A percentile compares a stretch with the other conserved stretches of the same genome.
Conservation (phyloP, 2,888 invertebrate species). For the Pegoplata infirma region DNA sequence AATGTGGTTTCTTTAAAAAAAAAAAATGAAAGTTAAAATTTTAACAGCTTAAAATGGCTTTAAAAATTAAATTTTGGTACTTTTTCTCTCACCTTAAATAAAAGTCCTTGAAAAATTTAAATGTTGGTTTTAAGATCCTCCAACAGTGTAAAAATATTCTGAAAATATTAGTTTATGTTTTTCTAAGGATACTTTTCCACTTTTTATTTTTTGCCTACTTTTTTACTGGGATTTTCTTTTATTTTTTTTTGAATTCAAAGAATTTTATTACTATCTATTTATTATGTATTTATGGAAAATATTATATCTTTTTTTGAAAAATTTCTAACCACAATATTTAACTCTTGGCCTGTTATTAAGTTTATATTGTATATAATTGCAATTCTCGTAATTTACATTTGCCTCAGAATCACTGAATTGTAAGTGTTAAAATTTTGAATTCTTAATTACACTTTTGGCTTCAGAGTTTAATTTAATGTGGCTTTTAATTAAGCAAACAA, state of each 20-base stretch:
- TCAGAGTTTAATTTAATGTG: slow-evolving; percentile 14
- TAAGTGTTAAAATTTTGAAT: background rate
- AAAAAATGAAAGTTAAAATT: no score
- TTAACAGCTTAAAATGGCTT: no score
- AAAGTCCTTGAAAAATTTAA: no score
- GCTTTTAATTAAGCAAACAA: slow-evolving; percentile 44
- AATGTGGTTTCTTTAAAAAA: no score
- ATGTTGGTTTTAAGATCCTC: no score
- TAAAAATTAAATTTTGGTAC: no score
- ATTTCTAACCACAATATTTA: background rate
- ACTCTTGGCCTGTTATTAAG: background rate
- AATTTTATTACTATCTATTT: background rate
- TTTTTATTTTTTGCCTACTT: no score
- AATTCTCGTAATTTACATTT: background rate
- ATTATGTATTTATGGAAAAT: background rate
- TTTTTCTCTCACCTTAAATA: no score
- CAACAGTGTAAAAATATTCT: no score
- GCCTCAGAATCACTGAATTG: background rate
- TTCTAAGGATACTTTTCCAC: no score
- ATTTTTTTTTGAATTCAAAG: background rate
- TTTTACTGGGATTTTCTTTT: no score
- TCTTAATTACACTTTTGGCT: slow-evolving; percentile 32
- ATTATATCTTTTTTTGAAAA: background rate
- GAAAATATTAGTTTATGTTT: no score
- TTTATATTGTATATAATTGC: background rate